Base-by-base conservation (phyloP, 2,113 vertebrate species). In the Percopsis transmontana region DNA sequence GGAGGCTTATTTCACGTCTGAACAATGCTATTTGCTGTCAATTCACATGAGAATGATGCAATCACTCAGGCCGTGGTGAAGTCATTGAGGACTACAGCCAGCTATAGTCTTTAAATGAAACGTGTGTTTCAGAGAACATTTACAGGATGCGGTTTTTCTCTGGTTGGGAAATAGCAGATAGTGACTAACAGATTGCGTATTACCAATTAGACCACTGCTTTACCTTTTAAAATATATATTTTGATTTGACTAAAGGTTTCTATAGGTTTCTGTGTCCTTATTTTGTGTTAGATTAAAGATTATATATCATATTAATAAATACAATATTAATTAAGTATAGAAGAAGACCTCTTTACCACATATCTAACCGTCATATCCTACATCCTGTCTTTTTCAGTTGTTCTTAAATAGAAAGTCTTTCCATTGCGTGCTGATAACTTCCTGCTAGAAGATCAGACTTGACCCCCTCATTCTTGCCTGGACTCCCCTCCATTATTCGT, bases 401-500 rank as follows among this genome's bases (percentile, higher is more conserved):
- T 33, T 33, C 27, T 7, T 89, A 70, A 83, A 86, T 85, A 80
- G 73, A 87, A 82, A 85, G 77, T 82, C 81, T 70, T 66, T 80
- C 84, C 76, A 68, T 70, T 72, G 60, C 77, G 77, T 87, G 84
- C 85, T 86, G 73, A 80, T 80, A 77, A 88, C 87, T 88, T 88
- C 88, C 89, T 88, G 81, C 77, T 81, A 66, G 80, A 78, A 54
- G 39, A 45, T 69, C 80, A 83, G 89, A 91, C 89, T 91, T 89
- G 88, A 91, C 91, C 91, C 45, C 64, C 76, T 79, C 82, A 78
- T 76, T 84, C 76, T 77, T 23, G 80, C 79, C 79, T 62, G 66
- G 78, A 80, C 83, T 68, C 88, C 74, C 74, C 68, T 76, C 85
- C 70, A 88, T 92, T 92, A 90, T 93, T 72, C 72, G 88, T 80